Conservation (phyloP, 64 coral and sea anemone genomes). For the Cladopsammia gracilis region DNA sequence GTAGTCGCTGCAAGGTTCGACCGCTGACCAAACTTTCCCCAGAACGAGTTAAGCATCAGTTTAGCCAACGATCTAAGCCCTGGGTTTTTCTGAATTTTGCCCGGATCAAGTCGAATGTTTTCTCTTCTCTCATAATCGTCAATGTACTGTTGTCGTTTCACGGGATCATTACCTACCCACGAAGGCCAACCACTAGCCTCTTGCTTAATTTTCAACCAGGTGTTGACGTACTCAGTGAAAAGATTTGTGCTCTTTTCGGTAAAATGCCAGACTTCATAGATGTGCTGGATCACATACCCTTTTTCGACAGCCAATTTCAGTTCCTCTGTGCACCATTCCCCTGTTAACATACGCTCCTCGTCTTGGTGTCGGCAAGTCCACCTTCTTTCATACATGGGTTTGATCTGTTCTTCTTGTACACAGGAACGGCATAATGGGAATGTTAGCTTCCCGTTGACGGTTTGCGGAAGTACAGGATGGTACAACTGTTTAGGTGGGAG, state of each 20-base stretch:
- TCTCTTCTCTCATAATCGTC: not conserved
- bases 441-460: not conserved
- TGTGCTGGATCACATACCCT: conserved; percentile 33
- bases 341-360: not conserved
- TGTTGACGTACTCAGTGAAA: conserved; percentile 20
- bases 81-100: conserved; percentile 45
- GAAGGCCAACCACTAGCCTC: conserved; percentile 23
- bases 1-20: not conserved
- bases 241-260: not conserved
- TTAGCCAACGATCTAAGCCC: conserved; percentile 29
- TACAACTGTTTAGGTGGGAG: conserved; percentile 16
- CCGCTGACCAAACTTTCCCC: conserved; percentile 30
- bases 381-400: not conserved
- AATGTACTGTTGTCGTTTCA: conserved; percentile 12
- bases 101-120: not conserved
- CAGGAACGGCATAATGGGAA: conserved; percentile 23
- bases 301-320: not conserved
- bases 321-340: conserved; percentile 22
- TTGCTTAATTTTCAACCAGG: conserved; percentile 44
- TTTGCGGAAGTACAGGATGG: conserved; percentile 46
- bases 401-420: not conserved
- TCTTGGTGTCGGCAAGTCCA: not conserved
- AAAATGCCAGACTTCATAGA: conserved; percentile 48
- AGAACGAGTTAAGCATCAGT: conserved; percentile 37
- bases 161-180: not conserved